phyloP scores from a whole-genome alignment of 2,888 invertebrate genomes.

The Microchrysa polita region DNA sequence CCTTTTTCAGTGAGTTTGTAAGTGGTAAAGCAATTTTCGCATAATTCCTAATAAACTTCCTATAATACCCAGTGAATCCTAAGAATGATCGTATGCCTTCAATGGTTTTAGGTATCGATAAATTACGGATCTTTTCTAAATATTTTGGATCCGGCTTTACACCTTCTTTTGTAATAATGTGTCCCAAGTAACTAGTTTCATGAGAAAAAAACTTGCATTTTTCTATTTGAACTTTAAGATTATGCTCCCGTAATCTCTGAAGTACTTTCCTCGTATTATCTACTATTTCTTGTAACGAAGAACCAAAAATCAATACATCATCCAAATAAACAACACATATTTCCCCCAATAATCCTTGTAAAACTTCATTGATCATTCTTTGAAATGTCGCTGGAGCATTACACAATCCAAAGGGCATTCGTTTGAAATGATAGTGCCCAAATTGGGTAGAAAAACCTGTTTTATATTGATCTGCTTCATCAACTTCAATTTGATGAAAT shows the following conservation, averaged over 20 bases:
- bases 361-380: neutral
- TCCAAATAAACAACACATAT: neutral
- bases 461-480: neutral
- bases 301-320: neutral
- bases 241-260: neutral
- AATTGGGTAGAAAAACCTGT: neutral
- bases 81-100: neutral
- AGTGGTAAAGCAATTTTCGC: constrained; percentile 11
- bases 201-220: neutral
- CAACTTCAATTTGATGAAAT: constrained; percentile 19
- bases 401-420: constrained; percentile 3
- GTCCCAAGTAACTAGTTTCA: constrained; percentile 9
- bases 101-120: neutral
- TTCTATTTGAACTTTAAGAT: constrained; percentile 4
- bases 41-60: constrained; percentile 3
- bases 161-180: constrained; percentile 2
- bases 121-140: neutral
- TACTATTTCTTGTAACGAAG: neutral
- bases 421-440: constrained; percentile 1
- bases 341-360: neutral
- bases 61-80: neutral
- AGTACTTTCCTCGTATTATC: neutral
- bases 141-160: neutral
- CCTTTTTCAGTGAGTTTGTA: neutral
- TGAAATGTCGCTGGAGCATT: constrained; percentile 1